phyloP scores from a whole-genome alignment of 2,113 vertebrate species.

The Lipophrys pholis region DNA sequence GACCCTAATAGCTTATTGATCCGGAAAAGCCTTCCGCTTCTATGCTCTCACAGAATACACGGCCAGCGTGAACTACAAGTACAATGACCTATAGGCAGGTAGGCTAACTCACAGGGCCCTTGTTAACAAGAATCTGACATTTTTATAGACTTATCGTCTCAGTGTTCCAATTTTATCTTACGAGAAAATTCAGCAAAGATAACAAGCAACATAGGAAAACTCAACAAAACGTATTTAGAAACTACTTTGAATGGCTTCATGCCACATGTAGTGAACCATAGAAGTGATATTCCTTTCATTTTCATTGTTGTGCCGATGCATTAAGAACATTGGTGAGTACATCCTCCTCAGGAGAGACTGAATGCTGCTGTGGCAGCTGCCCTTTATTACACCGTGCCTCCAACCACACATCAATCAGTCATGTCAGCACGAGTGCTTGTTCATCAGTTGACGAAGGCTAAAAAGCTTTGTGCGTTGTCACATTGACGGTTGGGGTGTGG shows the following conservation, averaged over 20 bases:
- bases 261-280: too few species aligned
- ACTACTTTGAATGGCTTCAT: too few species aligned
- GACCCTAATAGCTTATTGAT: constrained; percentile 75
- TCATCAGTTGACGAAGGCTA: background rate
- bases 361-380: background rate
- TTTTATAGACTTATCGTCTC: constrained; percentile 13
- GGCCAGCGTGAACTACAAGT: constrained; percentile 25
- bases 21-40: constrained; percentile 41
- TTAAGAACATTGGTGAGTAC: too few species aligned
- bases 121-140: constrained; percentile 32
- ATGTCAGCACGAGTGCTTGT: background rate
- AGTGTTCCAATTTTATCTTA: background rate
- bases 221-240: too few species aligned
- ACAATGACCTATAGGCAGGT: constrained; percentile 32
- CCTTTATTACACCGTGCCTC: background rate
- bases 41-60: constrained; percentile 40
- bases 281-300: too few species aligned
- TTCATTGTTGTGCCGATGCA: too few species aligned
- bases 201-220: too few species aligned
- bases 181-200: background rate
- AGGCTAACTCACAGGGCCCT: constrained; percentile 13
- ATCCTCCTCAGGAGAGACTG: too few species aligned
- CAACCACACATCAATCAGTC: background rate
- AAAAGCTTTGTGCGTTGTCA: background rate
- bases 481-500: background rate